Conservation (phyloP, 37 sponge, comb jelly and placozoan genomes). For the Axinella damicornis region DNA sequence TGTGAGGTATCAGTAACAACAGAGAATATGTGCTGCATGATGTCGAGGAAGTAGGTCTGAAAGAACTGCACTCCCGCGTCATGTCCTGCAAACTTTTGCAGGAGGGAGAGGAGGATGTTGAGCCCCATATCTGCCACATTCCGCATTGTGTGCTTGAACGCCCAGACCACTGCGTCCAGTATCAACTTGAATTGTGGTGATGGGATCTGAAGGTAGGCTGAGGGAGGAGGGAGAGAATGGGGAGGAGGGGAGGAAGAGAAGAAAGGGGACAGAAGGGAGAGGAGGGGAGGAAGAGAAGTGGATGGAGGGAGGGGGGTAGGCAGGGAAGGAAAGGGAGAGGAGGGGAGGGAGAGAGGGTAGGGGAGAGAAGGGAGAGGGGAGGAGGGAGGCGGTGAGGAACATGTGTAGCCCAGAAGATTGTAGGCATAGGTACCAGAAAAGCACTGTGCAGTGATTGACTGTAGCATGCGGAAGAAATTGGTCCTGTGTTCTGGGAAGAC, state of each 20-base stretch:
- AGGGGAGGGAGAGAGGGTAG: too few relatives aligned
- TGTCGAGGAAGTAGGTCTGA: constrained; percentile 85
- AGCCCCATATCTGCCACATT: constrained; percentile 97
- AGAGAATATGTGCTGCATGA: constrained; percentile 93
- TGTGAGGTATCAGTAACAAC: constrained; percentile 96
- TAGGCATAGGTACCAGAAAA: constrained; percentile 70
- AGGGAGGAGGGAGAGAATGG: neutral
- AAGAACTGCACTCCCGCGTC: constrained; percentile 87
- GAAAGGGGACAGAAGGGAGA: neutral
- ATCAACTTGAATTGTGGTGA: constrained; percentile 89
- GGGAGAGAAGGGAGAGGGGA: neutral
- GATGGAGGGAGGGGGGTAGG: constrained; percentile 79
- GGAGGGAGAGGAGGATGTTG: constrained; percentile 69
- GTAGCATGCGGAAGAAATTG: constrained; percentile 93
- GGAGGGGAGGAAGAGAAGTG: too few relatives aligned
- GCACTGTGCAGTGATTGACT: constrained; percentile 85
- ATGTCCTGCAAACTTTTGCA: constrained; percentile 73
- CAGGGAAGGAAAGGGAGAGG: neutral
- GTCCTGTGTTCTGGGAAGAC: constrained; percentile 96
- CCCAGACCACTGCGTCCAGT: constrained; percentile 95
- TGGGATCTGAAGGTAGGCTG: constrained; percentile 90
- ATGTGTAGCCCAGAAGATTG: too few relatives aligned
- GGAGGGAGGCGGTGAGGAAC: too few relatives aligned
- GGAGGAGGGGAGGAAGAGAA: too few relatives aligned
- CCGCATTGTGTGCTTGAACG: constrained; percentile 97